phyloP scores from a whole-genome alignment of 1,140 invertebrate species.

The Drosophila seguyi region DNA sequence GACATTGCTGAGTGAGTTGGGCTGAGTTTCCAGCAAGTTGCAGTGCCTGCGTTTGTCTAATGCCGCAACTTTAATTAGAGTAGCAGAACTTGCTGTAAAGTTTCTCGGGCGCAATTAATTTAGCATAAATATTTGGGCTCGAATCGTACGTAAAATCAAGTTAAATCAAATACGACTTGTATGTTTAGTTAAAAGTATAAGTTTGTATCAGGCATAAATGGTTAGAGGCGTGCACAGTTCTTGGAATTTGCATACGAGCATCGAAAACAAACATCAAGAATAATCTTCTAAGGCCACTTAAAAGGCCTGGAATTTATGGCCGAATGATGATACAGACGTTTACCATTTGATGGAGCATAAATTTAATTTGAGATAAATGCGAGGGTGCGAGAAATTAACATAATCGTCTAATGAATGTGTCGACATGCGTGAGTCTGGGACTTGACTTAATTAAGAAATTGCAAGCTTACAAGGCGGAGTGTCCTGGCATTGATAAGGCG shows the following conservation, averaged over 20 bases:
- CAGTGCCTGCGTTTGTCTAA: slow-evolving; percentile 53
- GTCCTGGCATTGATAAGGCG: slow-evolving; percentile 17
- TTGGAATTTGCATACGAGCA: not conserved
- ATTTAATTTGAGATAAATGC: slow-evolving; percentile 45
- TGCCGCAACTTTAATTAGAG: slow-evolving; percentile 66
- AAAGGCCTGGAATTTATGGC: slow-evolving; percentile 8
- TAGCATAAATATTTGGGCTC: slow-evolving; percentile 14
- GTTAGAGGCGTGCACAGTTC: not conserved
- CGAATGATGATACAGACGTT: slow-evolving; percentile 1
- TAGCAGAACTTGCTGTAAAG: slow-evolving; percentile 27
- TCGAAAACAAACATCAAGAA: not conserved
- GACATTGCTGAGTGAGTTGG: slow-evolving; percentile 10
- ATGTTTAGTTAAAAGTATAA: not conserved
- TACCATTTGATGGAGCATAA: slow-evolving; percentile 19
- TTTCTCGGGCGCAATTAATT: slow-evolving; percentile 31
- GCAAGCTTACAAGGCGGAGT: not conserved
- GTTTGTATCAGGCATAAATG: not conserved
- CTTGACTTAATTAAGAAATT: slow-evolving; percentile 18
- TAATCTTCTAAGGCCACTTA: slow-evolving; percentile 16
- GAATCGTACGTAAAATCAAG: not conserved
- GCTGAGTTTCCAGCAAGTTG: slow-evolving; percentile 21
- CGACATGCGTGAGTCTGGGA: slow-evolving; percentile 13
- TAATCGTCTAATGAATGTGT: slow-evolving; percentile 63
- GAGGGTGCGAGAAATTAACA: slow-evolving; percentile 46
- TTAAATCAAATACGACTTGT: not conserved